Base-by-base conservation (phyloP, 2,888 invertebrate genomes). In the Thyatira batis region DNA sequence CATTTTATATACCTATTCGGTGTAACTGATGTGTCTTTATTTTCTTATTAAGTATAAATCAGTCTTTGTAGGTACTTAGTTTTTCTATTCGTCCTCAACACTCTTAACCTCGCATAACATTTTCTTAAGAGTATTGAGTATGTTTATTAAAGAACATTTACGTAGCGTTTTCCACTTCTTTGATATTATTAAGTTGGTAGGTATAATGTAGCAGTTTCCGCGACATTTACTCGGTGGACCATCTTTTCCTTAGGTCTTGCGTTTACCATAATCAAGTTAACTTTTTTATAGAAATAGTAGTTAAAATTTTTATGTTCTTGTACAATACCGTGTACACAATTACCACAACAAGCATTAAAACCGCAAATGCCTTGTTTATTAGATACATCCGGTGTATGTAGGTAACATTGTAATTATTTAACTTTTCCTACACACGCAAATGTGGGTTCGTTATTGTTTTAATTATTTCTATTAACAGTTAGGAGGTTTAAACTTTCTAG, bases 341-440 rank as follows among this genome's bases (percentile, higher is more conserved):
- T 57, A 55, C 60, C 62, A 62, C 58, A 67, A 71, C 63, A 70
- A 53, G 56, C 61, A 64, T 69, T 68, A 62, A 65, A 72, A 73
- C 72, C 69, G 60, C 71, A 60, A 68, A 75, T 63, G 67, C 58
- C 54, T 61, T 52, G 69, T 65, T 69, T 64, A 77, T 77, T 77
- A 63, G 63, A 50, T 54, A 56, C 73, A 66, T 77, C 76, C 76
- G 55, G 56, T 60, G 50, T 54, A 67, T 64, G 63, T 62, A 56
- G 55, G 61, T 53, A 53, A 52, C 52, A 55, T 62, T 54, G 43
- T 46, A 49, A 20, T 30, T 27, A 17, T 48, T 39, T 17, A 11
- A 39, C 13, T 17, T 17, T 30, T 48, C 20, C 28, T 11, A 27
- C 28, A 13, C 25, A 17, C 13, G 28, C 27, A 20, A 10, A 48